These are phyloP conservation scores for Dione vanillae DNA, from an alignment of 2,888 invertebrate genomes.

Conservation along the genomic window DNA sequence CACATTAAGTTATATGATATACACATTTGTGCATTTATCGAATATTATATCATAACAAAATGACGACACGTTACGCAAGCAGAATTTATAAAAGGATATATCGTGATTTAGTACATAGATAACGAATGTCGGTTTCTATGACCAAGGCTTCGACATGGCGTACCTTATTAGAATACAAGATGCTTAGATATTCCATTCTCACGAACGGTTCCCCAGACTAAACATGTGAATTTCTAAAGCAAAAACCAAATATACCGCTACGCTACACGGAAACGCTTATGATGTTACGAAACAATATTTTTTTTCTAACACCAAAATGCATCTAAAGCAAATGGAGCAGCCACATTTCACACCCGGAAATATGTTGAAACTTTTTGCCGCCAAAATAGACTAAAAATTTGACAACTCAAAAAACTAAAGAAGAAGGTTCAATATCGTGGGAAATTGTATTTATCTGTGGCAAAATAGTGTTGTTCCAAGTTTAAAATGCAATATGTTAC, in stretches of 20 bases:
- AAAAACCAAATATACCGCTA: conserved; percentile 65
- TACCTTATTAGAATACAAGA: conserved; percentile 66
- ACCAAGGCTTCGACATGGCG: conserved; percentile 46
- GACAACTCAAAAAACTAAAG: conserved; percentile 35
- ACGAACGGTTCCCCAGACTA: conserved; percentile 56
- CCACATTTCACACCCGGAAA: conserved; percentile 81
- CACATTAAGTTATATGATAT: conserved; percentile 30
- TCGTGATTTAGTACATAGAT: conserved; percentile 50
- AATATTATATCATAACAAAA: conserved; percentile 42
- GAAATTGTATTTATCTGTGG: conserved; percentile 36
- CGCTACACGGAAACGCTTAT: conserved; percentile 59
- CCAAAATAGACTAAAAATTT: conserved; percentile 29
- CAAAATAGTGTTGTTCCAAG: conserved; percentile 42
- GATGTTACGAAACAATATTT: conserved; percentile 55
- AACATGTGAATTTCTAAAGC: conserved; percentile 48
- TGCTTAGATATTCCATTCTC: conserved; percentile 57
- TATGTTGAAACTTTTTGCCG: conserved; percentile 65
- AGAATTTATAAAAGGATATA: conserved; percentile 47
- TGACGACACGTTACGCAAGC: conserved; percentile 41
- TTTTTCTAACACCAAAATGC: conserved; percentile 63
- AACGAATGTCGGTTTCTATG: conserved; percentile 51
- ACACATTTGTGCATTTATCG: conserved; percentile 37
- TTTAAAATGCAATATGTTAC: conserved; percentile 55
- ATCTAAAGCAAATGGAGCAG: conserved; percentile 70
- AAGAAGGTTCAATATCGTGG: conserved; percentile 39